Base-by-base conservation (phyloP, 2,113 vertebrate species). In the Corydoras maculifer region DNA sequence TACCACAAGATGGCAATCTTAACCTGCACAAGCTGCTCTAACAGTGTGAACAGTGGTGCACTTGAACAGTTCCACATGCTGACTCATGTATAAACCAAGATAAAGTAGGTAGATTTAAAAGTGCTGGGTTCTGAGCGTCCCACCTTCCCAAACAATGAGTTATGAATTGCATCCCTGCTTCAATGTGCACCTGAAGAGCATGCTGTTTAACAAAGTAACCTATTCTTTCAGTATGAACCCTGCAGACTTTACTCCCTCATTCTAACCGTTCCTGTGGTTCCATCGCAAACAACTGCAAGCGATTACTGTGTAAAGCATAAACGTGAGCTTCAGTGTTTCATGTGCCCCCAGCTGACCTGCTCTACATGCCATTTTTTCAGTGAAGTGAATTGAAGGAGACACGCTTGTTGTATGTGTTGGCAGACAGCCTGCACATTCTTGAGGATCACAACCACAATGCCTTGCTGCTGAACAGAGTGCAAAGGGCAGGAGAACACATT, bases 1-100 rank as follows among this genome's bases (percentile, higher is more conserved):
- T 9, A 69, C 25, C 77, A 58, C 62, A 69, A 79, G 77, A 75
- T 79, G 77, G 65, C 13, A 75, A 57, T 63, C 18, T 70, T 58
- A 53, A 4, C 15, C 66, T 60, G 66, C 29, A 57, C 35, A 9
- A 29, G 13, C 54, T 62, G 12, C 55, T 43, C 53, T 55, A 54
- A 55, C 32, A 35, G 3, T 35, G 32, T 35, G 32, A 35, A 35
- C 32, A 35, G 32, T 35, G 32, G 3, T 35, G 32, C 32, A 35
- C 32, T 35, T 15, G 10, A 57, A 51, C 53, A 29, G 66, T 72
- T 69, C 69, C 49, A 75, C 48, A 65, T 13, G 9, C 32, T 35
- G 32, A 35, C 32, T 35, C 32, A 35, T 35, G 32, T 35, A 35
- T 35, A 35, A 35, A 35, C 32, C 32, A 35, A 35, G 32, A 35